Percentiles rank a stretch among this genome's conserved stretches.
Evolutionary conservation across 2,797 vertebrate genomes (phyloP).

Genomic region (Gallinago solitaria): DNA sequence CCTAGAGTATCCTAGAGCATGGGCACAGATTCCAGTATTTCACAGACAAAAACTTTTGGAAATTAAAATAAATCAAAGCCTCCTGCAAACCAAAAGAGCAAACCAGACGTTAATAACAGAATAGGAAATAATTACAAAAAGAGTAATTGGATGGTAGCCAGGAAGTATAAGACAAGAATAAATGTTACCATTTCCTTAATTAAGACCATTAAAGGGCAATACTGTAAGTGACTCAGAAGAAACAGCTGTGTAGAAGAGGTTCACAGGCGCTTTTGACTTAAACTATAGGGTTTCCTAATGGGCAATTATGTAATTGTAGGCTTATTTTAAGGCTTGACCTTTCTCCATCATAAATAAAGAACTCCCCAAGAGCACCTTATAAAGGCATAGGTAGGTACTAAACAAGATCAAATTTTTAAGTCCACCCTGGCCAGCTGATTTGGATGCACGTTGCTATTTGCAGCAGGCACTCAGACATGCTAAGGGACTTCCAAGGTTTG

Average conservation of each 20-base stretch:
- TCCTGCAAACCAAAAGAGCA: background rate
- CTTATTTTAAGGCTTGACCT: background rate
- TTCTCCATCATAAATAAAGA: background rate
- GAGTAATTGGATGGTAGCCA: background rate
- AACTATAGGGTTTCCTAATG: background rate
- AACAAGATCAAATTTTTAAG: background rate
- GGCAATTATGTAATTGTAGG: background rate
- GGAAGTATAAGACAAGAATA: background rate
- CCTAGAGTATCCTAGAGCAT: background rate
- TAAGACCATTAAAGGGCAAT: background rate
- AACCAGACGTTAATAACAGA: background rate
- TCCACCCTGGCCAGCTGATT: background rate
- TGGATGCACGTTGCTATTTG: fast-evolving
- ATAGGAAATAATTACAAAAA: background rate
- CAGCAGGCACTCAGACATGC: fast-evolving
- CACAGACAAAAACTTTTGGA: background rate
- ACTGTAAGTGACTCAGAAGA: background rate
- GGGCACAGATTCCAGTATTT: background rate
- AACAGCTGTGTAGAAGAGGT: background rate
- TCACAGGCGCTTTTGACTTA: background rate
- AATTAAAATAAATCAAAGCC: background rate
- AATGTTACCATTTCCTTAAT: background rate
- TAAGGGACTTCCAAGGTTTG: background rate
- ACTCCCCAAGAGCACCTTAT: background rate
- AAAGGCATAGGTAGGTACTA: background rate